Base-by-base conservation (phyloP, 2,888 invertebrate species). In the Tribolium freemani region DNA sequence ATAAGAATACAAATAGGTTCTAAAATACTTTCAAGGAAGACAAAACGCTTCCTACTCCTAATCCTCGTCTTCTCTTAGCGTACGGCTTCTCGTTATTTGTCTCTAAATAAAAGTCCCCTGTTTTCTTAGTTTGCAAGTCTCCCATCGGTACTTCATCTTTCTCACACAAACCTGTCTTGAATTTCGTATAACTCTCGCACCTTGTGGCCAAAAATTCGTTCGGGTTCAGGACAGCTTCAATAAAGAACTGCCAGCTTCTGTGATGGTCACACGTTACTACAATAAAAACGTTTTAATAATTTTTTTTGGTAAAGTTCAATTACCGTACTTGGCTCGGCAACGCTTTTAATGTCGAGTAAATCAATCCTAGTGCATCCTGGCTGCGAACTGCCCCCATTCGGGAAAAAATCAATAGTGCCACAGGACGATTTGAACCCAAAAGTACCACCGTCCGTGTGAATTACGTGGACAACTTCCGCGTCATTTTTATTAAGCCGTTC, bases 341-440 rank as follows among this genome's bases (percentile, higher is more conserved):
- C 71, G 11, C 68, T 72, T 53, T n/a, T 68, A 6, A 63, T 53
- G n/a, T 72, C 72, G n/a, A 69, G 21, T 5, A 72, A 13, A 74
- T 83, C 81, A 6, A 83, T 78, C 60, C 73, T 71, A 48, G 73
- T 78, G 64, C 84, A 84, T 6, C 83, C 84, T 8, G 83, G 82
- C 70, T 84, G 84, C 10, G 74, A 78, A 6, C 69, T 76, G 0
- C 84, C 84, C 8, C 83, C 83, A 76, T 84, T 84, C 5, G 81
- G 80, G 56, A 78, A 84, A 69, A 84, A 84, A 70, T 84, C 84
- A 4, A 81, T 78, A 3, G 83, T 83, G 21, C 84, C 84, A 45
- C 76, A 74, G 10, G 80, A 45, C 3, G 66, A 50, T 9, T 71
- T 66, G 50, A 78, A 80, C 2, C 84, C 84, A 61, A 83, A 81